phyloP scores from a whole-genome alignment of 1,140 invertebrate genomes.

The Micrasema minimum region DNA sequence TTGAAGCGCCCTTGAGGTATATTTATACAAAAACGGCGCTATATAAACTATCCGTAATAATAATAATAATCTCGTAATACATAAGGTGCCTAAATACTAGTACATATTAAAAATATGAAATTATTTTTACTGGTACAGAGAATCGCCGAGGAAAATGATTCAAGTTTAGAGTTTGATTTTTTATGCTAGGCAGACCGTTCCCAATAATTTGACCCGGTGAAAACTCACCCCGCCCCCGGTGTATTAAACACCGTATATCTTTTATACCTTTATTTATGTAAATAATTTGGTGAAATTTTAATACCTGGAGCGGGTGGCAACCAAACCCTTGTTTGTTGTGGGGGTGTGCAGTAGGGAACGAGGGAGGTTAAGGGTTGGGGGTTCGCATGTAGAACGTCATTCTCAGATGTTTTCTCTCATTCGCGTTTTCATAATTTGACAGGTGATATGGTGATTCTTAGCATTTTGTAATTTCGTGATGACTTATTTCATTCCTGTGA shows the following conservation, averaged over 20 bases:
- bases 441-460: slow-evolving; percentile 46
- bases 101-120: too few relatives aligned
- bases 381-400: slow-evolving; percentile 39
- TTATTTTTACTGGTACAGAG: too few relatives aligned
- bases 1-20: too few relatives aligned
- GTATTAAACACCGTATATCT: slow-evolving; percentile 4
- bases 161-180: too few relatives aligned
- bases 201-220: too few relatives aligned
- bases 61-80: too few relatives aligned
- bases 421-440: slow-evolving; percentile 48
- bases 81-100: too few relatives aligned
- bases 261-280: slow-evolving; percentile 23
- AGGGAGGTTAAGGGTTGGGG: background rate
- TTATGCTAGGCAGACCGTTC: too few relatives aligned
- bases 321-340: background rate
- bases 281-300: slow-evolving; percentile 39
- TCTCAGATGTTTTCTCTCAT: slow-evolving; percentile 40
- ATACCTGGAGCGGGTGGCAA: slow-evolving; percentile 21
- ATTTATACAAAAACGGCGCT: too few relatives aligned
- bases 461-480: slow-evolving; percentile 43
- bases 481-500: slow-evolving; percentile 31
- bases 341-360: background rate
- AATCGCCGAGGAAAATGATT: too few relatives aligned
- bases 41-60: too few relatives aligned
- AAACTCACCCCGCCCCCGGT: too few relatives aligned